Evolutionary conservation across 2,113 vertebrate species (phyloP).

Genomic region (Macquaria ambigua): DNA sequence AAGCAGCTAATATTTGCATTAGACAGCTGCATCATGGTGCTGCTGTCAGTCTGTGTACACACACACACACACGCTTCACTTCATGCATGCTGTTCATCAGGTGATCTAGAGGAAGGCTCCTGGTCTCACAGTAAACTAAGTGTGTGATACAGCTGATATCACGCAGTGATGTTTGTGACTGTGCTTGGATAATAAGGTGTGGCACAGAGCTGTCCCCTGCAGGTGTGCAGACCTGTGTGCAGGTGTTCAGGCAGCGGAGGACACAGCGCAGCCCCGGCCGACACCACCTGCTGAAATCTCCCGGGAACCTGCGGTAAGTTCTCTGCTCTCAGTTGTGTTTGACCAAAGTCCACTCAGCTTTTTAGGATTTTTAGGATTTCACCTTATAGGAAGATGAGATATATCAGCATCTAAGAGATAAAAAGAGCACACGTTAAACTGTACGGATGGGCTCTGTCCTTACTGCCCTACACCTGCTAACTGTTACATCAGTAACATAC

Average conservation of each 20-base stretch:
- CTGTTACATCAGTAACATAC: neutral
- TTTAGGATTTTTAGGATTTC: neutral
- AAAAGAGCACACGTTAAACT: neutral
- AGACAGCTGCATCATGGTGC: no score
- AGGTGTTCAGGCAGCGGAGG: constrained; percentile 42
- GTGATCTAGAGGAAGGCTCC: neutral
- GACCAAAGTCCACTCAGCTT: neutral
- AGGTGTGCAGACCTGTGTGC: constrained; percentile 34
- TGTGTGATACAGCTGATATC: neutral
- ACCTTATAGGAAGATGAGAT: neutral
- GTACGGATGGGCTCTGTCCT: no score
- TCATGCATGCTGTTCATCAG: neutral
- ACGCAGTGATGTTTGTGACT: neutral
- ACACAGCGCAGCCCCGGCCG: neutral
- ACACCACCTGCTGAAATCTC: neutral
- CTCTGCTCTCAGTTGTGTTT: neutral
- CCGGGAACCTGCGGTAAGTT: neutral
- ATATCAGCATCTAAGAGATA: neutral
- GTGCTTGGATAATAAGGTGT: constrained; percentile 28
- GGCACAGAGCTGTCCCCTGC: constrained; percentile 20
- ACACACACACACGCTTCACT: no score
- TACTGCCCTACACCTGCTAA: no score
- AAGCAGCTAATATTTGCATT: no score
- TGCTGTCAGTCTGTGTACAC: no score
- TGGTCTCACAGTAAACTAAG: neutral